Percentiles rank a stretch among this genome's conserved stretches.
phyloP scores from a whole-genome alignment of 2,888 invertebrate species.

The Tetropium fuscum region DNA sequence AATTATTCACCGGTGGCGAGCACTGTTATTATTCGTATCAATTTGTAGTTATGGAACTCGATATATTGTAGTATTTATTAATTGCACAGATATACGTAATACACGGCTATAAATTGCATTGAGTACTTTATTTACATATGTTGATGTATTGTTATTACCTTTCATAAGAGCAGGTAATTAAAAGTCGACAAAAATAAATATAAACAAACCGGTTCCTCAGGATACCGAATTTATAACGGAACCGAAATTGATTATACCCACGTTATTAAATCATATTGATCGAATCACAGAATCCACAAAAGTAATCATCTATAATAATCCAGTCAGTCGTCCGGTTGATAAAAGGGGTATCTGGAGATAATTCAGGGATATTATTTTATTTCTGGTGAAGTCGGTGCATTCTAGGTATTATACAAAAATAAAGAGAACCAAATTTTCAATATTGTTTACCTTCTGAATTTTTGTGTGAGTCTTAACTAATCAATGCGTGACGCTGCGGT shows the following conservation, averaged over 20 bases:
- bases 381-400: too few species aligned
- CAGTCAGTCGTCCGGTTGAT: too few species aligned
- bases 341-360: too few species aligned
- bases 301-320: too few species aligned
- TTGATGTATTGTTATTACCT: conserved; percentile 23
- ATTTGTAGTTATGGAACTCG: conserved; percentile 16
- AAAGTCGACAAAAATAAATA: conserved; percentile 26
- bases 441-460: too few species aligned
- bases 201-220: conserved; percentile 22
- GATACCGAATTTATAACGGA: conserved; percentile 3
- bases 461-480: too few species aligned
- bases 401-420: too few species aligned
- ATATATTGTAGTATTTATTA: conserved; percentile 20
- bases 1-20: neutral
- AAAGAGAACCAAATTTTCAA: too few species aligned
- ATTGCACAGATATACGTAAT: conserved; percentile 14
- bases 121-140: conserved; percentile 29
- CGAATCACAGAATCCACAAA: neutral
- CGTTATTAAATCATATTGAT: neutral
- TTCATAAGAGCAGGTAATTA: conserved; percentile 22
- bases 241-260: conserved; percentile 1
- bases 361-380: too few species aligned
- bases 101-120: conserved; percentile 12
- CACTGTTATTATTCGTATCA: conserved; percentile 13
- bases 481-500: too few species aligned